phyloP scores from a whole-genome alignment of 2,113 vertebrate species.

The Oryzias javanicus region DNA sequence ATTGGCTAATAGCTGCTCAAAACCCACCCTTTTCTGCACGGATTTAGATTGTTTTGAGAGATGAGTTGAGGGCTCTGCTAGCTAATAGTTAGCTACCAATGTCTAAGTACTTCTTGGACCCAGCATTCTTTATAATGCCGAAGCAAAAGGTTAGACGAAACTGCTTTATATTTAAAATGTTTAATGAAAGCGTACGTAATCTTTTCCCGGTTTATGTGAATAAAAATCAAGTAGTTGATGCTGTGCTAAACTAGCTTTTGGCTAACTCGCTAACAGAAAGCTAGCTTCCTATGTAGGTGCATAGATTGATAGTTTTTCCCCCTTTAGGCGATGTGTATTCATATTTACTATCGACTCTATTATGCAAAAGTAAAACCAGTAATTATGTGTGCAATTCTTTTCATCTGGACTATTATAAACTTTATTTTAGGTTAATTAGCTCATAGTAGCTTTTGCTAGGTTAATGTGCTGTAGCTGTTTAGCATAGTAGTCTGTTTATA shows the following conservation, averaged over 20 bases:
- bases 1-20: constrained; percentile 42
- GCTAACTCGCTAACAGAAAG: constrained; percentile 47
- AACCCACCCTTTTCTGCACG: constrained; percentile 17
- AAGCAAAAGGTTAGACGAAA: constrained; percentile 57
- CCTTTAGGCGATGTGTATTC: neutral
- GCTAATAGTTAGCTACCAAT: constrained; percentile 51
- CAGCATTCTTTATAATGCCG: constrained; percentile 55
- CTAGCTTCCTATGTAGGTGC: constrained; percentile 37
- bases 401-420: neutral
- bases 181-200: neutral
- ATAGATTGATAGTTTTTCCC: constrained; percentile 20
- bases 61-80: constrained; percentile 60
- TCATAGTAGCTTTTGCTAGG: constrained; percentile 22
- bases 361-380: neutral
- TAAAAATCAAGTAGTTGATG: constrained; percentile 30
- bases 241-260: constrained; percentile 40
- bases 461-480: constrained; percentile 32
- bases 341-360: neutral
- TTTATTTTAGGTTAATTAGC: constrained; percentile 9
- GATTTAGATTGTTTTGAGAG: constrained; percentile 69
- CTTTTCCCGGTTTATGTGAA: constrained; percentile 1
- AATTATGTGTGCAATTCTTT: neutral
- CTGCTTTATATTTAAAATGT: neutral
- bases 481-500: constrained; percentile 25
- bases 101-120: constrained; percentile 57